Base-by-base conservation (phyloP, 2,888 invertebrate genomes). In the Drosophila sordidula region DNA sequence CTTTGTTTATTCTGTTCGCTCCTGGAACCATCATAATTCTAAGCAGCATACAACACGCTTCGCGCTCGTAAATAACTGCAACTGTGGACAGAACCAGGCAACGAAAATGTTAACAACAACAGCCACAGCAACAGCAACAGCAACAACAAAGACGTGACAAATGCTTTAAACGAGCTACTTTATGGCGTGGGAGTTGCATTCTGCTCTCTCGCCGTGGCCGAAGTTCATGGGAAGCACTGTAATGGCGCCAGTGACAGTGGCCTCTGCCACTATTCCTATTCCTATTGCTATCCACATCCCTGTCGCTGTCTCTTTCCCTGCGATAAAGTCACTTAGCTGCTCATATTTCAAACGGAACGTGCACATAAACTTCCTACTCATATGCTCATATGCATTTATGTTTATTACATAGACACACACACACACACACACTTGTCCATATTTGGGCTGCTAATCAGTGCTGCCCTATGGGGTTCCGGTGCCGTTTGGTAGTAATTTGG, bases 101-200 rank as follows among this genome's bases (percentile, higher is more conserved):
- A 56, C 11, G 29, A 69, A 9, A n/a, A 38, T 38, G n/a, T 22
- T 52, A 44, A 25, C 50, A 51, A 12, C 16, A 46, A 26, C 50
- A 45, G 50, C 16, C 45, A 18, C 16, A 32, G 5, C 9, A 51
- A 42, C 29, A 32, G 5, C 9, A 51, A 42, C 29, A 57, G 26
- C 51, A 58, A 38, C 75, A 67, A 75, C 63, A 87, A 73, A 87
- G 88, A 89, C 89, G 89, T 85, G 85, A 85, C 85, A 87, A 89
- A 85, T 87, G 83, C 86, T 39, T 77, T 76, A 87, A 85, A 85
- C 77, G 77, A 85, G 87, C 89, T 89, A 72, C 84, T 82, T 75
- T 70, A 66, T 46, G 61, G 84, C 87, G 84, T 84, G 89, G 84
- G 84, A 89, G 89, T 81, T 87, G 66, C 78, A 76, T 70, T 79